Percentiles rank a stretch among this genome's conserved stretches.
Evolutionary conservation across 2,888 invertebrate genomes (phyloP).

Genomic region (Alloscopus bannaensis): DNA sequence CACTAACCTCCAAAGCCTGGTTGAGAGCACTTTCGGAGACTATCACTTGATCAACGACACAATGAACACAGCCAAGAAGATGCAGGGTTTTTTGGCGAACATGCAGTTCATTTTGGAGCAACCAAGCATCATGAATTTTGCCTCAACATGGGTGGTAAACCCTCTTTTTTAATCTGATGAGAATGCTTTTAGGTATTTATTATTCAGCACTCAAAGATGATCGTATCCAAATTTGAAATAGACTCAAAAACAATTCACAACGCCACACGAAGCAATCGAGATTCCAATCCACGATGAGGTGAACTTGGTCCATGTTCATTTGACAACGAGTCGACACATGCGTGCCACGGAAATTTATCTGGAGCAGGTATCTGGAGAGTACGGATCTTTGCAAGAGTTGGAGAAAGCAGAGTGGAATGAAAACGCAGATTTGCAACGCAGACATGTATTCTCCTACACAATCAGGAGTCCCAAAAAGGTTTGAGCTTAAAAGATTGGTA

Average conservation of each 20-base stretch:
- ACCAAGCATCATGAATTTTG: conserved; percentile 42
- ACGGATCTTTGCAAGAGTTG: background rate
- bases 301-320: conserved; percentile 38
- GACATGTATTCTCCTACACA: conserved; percentile 23
- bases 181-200: conserved; percentile 3
- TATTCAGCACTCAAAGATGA: background rate
- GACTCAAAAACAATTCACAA: conserved; percentile 51
- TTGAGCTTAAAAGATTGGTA: background rate
- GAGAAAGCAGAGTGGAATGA: conserved; percentile 51
- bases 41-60: conserved; percentile 56
- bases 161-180: background rate
- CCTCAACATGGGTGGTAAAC: conserved; percentile 43
- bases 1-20: conserved; percentile 53
- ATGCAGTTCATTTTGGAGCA: conserved; percentile 37
- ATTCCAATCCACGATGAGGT: conserved; percentile 61
- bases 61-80: conserved; percentile 41
- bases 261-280: conserved; percentile 29
- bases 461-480: conserved; percentile 38
- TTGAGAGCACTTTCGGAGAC: conserved; percentile 32
- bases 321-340: conserved; percentile 50
- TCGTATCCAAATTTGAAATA: background rate
- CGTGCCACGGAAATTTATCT: conserved; percentile 32
- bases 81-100: conserved; percentile 39
- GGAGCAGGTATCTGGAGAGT: conserved; percentile 34
- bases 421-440: conserved; percentile 32